Conservation (phyloP, 2,797 vertebrate species). For the Ctenosaura bakeri region DNA sequence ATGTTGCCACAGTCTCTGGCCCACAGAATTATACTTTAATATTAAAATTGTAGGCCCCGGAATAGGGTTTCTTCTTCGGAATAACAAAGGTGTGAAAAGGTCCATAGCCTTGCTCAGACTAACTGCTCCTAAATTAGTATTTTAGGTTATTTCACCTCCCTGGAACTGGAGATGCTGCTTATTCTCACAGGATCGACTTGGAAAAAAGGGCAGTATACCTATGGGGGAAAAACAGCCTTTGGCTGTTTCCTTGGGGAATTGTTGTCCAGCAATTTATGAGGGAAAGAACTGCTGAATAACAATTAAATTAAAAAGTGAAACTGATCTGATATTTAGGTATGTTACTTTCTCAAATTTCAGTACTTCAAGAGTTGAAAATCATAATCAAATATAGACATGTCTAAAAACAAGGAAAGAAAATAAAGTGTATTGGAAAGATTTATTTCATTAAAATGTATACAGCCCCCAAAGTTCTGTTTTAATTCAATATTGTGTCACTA, state of each 20-base stretch:
- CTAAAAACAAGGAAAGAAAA: neutral
- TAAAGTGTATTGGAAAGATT: neutral
- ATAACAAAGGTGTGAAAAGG: no score
- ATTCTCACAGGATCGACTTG: neutral
- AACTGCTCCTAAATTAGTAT: neutral
- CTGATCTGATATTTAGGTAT: neutral
- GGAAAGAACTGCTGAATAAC: neutral
- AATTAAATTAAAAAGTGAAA: neutral
- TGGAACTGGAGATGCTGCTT: neutral
- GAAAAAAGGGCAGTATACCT: neutral
- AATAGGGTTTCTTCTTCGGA: no score
- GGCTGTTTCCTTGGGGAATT: neutral
- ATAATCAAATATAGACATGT: neutral
- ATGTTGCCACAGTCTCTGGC: no score
- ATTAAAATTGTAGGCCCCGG: no score
- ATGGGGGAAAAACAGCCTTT: neutral
- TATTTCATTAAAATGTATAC: neutral
- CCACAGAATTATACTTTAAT: no score
- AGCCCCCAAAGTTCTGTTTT: conserved; percentile 1
- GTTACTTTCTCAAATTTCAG: neutral
- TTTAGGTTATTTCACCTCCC: neutral
- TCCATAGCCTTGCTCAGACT: neutral
- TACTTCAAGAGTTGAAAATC: neutral
- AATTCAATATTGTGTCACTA: neutral
- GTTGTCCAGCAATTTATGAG: neutral